phyloP scores from a whole-genome alignment of 2,113 vertebrate species.

The Otis tarda region DNA sequence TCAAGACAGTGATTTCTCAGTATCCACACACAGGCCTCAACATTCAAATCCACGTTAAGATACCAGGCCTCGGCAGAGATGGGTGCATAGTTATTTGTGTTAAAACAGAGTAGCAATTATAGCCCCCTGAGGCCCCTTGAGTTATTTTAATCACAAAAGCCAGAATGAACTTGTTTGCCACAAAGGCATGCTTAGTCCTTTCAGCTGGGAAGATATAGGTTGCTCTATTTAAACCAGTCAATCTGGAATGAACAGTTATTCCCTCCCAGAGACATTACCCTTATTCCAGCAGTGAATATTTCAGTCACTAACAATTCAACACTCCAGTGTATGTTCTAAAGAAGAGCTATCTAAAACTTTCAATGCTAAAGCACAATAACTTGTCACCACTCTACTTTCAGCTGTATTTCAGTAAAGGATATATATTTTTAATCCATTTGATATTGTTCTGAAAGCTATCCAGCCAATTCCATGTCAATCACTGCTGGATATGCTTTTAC shows the following conservation, averaged over 20 bases:
- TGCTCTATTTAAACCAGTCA: background rate
- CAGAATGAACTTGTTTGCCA: constrained; percentile 3
- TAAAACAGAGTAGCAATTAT: background rate
- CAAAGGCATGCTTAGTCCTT: constrained; percentile 17
- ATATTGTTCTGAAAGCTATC: constrained; percentile 8
- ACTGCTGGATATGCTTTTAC: background rate
- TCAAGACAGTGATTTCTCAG: background rate
- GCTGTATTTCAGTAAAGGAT: background rate
- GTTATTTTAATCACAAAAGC: constrained; percentile 30
- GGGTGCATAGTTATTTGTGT: background rate
- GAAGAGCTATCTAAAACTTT: constrained; percentile 3
- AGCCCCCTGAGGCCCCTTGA: background rate
- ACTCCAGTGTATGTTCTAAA: background rate
- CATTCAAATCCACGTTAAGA: background rate
- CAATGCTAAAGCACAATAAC: background rate
- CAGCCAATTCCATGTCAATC: background rate
- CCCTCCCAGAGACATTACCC: background rate
- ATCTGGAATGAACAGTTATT: background rate
- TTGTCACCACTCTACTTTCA: constrained; percentile 6
- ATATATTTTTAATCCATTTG: constrained; percentile 18
- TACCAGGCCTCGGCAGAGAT: background rate
- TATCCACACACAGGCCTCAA: background rate
- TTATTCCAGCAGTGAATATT: background rate
- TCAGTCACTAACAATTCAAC: constrained; percentile 15
- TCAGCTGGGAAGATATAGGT: constrained; percentile 4